A percentile compares a stretch with the other conserved stretches of the same genome.
Evolutionary conservation across 2,888 invertebrate genomes (phyloP).

Genomic region (Dolomedes plantarius): DNA sequence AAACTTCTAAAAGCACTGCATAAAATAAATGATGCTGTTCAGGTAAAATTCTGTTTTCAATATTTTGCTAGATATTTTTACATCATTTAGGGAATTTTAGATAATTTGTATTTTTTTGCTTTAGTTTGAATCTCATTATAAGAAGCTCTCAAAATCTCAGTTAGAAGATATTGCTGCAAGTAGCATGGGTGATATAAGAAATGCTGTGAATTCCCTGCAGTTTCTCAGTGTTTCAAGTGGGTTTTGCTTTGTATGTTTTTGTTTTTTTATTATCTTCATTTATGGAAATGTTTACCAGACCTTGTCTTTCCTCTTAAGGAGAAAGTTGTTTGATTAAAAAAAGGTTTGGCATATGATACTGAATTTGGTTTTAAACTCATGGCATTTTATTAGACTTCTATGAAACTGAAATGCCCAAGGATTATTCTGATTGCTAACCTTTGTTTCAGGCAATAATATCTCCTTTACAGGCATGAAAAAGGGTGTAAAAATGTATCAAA

Average conservation of each 20-base stretch:
- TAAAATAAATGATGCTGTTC: constrained; percentile 73
- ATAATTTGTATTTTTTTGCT: not conserved
- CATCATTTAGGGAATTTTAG: not conserved
- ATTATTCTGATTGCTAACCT: no score
- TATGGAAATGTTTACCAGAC: no score
- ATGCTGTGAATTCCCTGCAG: constrained; percentile 88
- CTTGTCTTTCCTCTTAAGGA: no score
- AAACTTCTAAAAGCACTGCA: constrained; percentile 84
- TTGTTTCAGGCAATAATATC: no score
- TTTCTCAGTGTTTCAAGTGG: constrained; percentile 82
- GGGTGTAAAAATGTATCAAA: no score
- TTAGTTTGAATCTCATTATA: constrained; percentile 28
- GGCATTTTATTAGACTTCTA: no score
- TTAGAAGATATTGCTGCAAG: constrained; percentile 79
- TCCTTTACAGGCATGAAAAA: no score
- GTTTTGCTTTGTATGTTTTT: not conserved
- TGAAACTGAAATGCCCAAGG: no score
- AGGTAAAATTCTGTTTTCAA: constrained; percentile 35
- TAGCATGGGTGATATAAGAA: constrained; percentile 87
- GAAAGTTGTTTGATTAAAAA: no score
- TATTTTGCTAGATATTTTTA: not conserved
- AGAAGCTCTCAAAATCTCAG: constrained; percentile 75
- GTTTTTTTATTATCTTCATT: no score
- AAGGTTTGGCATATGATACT: no score
- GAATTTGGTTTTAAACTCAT: no score